These are phyloP conservation scores for Tenebrosternarchus preto DNA, from an alignment of 2,113 vertebrate species.

Conservation along the genomic window DNA sequence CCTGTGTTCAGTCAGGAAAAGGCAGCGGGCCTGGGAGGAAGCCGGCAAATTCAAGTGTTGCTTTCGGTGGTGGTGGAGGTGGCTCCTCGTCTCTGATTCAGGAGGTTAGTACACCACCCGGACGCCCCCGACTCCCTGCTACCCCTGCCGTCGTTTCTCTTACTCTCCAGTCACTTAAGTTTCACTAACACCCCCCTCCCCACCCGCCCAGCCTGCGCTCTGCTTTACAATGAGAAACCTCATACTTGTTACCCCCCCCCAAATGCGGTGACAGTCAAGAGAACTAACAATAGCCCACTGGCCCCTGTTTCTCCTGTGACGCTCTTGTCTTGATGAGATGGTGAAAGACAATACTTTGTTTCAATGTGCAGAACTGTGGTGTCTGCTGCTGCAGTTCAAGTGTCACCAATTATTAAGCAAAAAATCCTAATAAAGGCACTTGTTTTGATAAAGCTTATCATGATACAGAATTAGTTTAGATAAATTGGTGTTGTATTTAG, in stretches of 20 bases:
- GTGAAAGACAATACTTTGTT: conserved; percentile 54
- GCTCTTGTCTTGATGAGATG: conserved; percentile 24
- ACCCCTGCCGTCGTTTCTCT: conserved; percentile 17
- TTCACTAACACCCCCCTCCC: conserved; percentile 42
- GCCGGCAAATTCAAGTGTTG: conserved; percentile 56
- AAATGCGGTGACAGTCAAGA: conserved; percentile 56
- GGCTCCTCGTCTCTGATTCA: conserved; percentile 63
- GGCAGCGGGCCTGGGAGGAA: conserved; percentile 52
- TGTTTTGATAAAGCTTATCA: not conserved
- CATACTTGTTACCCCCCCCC: conserved; percentile 16
- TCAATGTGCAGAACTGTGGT: conserved; percentile 30
- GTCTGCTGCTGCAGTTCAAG: not conserved
- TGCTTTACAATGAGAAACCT: conserved; percentile 39
- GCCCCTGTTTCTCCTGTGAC: conserved; percentile 28
- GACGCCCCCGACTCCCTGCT: conserved; percentile 14
- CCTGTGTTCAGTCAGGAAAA: conserved; percentile 62
- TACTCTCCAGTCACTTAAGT: conserved; percentile 36
- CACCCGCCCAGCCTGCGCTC: conserved; percentile 1
- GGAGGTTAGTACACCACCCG: conserved; percentile 59
- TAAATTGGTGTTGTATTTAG: not conserved
- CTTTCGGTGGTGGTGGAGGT: conserved; percentile 53
- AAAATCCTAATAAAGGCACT: not conserved
- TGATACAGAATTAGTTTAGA: not conserved
- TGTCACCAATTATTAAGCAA: not conserved
- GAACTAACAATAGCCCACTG: conserved; percentile 57